Percentiles rank a stretch among this genome's conserved stretches.
These are phyloP conservation scores for Bimastos eiseni DNA, from an alignment of 2,888 invertebrate genomes.

Conservation along the genomic window DNA sequence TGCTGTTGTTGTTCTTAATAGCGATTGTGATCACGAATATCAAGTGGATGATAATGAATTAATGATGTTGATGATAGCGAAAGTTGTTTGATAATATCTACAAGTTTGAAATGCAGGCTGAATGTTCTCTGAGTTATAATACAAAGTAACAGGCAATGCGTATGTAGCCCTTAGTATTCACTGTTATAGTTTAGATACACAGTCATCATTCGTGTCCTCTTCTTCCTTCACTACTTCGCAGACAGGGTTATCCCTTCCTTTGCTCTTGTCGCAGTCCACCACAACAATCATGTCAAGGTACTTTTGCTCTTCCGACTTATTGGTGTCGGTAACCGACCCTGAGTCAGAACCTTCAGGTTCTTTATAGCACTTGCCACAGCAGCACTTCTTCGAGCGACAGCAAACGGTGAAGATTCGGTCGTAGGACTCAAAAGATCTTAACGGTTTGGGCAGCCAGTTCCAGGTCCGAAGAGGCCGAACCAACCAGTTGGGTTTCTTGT, in stretches of 20 bases:
- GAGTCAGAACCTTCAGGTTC: too few species aligned
- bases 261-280: not conserved
- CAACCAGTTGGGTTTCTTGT: slow-evolving; percentile 45
- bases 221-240: not conserved
- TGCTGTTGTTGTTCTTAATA: too few species aligned
- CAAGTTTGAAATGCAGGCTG: slow-evolving; percentile 2
- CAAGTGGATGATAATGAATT: not conserved
- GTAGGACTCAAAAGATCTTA: slow-evolving; percentile 48
- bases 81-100: not conserved
- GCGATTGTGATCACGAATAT: too few species aligned
- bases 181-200: not conserved
- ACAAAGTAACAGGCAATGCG: not conserved
- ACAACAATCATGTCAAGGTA: too few species aligned
- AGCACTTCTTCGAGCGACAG: slow-evolving; percentile 21
- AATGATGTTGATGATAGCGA: not conserved
- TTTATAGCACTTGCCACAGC: not conserved
- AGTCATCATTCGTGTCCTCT: too few species aligned
- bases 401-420: slow-evolving; percentile 33
- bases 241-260: not conserved
- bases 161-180: not conserved
- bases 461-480: slow-evolving; percentile 48
- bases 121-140: not conserved
- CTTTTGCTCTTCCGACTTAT: too few species aligned
- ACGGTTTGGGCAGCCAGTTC: slow-evolving; percentile 51
- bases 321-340: too few species aligned